Conservation (phyloP, 2,888 invertebrate genomes). For the Arge pagana region DNA sequence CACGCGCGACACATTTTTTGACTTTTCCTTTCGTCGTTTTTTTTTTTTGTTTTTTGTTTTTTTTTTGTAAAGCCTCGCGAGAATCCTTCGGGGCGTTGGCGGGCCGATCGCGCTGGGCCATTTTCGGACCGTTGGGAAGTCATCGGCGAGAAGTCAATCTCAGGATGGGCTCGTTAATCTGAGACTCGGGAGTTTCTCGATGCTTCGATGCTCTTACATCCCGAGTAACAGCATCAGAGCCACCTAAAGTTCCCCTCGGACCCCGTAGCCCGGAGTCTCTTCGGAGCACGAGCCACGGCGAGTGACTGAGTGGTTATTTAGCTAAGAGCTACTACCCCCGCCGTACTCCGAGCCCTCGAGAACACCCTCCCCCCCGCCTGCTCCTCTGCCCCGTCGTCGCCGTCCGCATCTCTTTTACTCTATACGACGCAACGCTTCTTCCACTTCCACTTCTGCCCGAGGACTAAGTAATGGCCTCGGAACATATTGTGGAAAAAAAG, state of each 20-base stretch:
- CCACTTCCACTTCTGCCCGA: constrained; percentile 38
- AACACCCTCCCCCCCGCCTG: not conserved
- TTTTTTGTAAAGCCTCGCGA: too few relatives aligned
- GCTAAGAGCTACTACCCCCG: constrained; percentile 53
- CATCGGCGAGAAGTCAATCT: constrained; percentile 54
- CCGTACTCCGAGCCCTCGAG: constrained; percentile 11
- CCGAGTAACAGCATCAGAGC: constrained; percentile 50
- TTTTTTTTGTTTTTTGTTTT: too few relatives aligned
- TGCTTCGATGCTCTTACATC: constrained; percentile 52
- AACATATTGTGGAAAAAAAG: constrained; percentile 53
- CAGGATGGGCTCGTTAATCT: constrained; percentile 58
- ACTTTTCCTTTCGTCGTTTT: too few relatives aligned
- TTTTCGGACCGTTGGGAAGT: constrained; percentile 32
- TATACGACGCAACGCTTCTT: constrained; percentile 29
- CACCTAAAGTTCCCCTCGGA: constrained; percentile 28
- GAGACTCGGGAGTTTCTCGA: constrained; percentile 43
- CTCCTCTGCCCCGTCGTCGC: too few relatives aligned
- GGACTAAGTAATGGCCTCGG: constrained; percentile 52
- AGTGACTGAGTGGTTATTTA: constrained; percentile 60
- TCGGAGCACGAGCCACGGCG: constrained; percentile 46
- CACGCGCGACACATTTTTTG: too few relatives aligned
- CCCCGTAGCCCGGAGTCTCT: constrained; percentile 27
- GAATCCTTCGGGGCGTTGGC: too few relatives aligned
- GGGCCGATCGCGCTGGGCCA: too few relatives aligned
- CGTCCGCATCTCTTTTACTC: too few relatives aligned